Conservation (phyloP, 2,888 invertebrate genomes). For the Pandemis cinnamomeana region DNA sequence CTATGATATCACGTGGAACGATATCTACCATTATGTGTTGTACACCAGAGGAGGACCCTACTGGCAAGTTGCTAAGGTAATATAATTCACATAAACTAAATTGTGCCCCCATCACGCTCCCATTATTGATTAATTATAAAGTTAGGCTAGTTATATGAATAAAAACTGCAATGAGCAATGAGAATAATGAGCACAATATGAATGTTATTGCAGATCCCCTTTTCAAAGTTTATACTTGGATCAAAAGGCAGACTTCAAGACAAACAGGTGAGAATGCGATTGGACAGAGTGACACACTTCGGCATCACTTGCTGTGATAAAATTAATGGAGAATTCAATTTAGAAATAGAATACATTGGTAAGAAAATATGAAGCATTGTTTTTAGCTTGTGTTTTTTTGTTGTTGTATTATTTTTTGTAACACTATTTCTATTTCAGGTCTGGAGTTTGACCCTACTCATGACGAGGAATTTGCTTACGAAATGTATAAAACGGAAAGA, state of each 20-base stretch:
- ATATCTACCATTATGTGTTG: slow-evolving; percentile 93
- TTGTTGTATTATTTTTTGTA: neutral
- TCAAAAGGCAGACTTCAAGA: slow-evolving; percentile 95
- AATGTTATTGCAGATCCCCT: slow-evolving; percentile 90
- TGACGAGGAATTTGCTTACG: slow-evolving; percentile 95
- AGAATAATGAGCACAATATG: too few species aligned
- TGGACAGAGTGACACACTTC: slow-evolving; percentile 87
- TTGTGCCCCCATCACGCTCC: too few species aligned
- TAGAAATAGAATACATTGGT: slow-evolving; percentile 95
- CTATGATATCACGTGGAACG: slow-evolving; percentile 95
- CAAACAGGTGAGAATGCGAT: slow-evolving; percentile 86
- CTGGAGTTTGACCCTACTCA: slow-evolving; percentile 92
- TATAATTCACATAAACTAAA: neutral
- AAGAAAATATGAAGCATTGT: slow-evolving; percentile 44
- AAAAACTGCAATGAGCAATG: neutral
- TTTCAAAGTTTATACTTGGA: slow-evolving; percentile 94
- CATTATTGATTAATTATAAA: too few species aligned
- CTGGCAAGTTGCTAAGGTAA: slow-evolving; percentile 96
- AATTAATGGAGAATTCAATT: slow-evolving; percentile 91
- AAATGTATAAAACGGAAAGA: slow-evolving; percentile 91
- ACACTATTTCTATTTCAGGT: slow-evolving; percentile 72
- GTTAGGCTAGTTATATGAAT: too few species aligned
- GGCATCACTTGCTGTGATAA: slow-evolving; percentile 93
- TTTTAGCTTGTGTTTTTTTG: slow-evolving; percentile 9
- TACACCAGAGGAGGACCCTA: slow-evolving; percentile 99